phyloP scores from a whole-genome alignment of 2,113 vertebrate genomes.

The Tupaia chinensis region DNA sequence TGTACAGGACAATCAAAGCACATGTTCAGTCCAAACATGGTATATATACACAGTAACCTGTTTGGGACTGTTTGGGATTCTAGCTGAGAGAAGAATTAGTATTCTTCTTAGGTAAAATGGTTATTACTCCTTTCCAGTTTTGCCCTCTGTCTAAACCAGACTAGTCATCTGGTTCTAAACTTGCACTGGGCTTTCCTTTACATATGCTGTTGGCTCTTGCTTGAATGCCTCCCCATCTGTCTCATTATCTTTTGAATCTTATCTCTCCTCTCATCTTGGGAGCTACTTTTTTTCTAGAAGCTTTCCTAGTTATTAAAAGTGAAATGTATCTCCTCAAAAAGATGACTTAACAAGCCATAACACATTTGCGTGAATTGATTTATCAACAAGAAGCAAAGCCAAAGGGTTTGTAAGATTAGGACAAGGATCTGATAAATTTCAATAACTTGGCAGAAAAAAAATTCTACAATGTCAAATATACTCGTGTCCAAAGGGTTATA shows the following conservation, averaged over 20 bases:
- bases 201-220: background rate
- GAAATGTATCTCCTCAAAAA: background rate
- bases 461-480: background rate
- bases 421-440: background rate
- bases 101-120: background rate
- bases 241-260: background rate
- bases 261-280: background rate
- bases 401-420: slow-evolving; percentile 24
- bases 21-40: background rate
- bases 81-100: background rate
- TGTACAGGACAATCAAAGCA: background rate
- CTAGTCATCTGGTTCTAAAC: background rate
- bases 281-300: background rate
- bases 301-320: background rate
- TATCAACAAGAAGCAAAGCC: slow-evolving; percentile 31
- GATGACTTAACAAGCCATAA: background rate
- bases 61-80: background rate
- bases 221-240: background rate
- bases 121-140: background rate
- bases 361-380: background rate
- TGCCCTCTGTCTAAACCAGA: background rate
- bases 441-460: background rate
- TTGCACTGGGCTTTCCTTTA: background rate
- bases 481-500: background rate
- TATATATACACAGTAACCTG: background rate